A percentile compares a stretch with the other conserved stretches of the same genome.
These are phyloP conservation scores for Mechanitis messenoides DNA, from an alignment of 2,888 invertebrate species.

Conservation along the genomic window DNA sequence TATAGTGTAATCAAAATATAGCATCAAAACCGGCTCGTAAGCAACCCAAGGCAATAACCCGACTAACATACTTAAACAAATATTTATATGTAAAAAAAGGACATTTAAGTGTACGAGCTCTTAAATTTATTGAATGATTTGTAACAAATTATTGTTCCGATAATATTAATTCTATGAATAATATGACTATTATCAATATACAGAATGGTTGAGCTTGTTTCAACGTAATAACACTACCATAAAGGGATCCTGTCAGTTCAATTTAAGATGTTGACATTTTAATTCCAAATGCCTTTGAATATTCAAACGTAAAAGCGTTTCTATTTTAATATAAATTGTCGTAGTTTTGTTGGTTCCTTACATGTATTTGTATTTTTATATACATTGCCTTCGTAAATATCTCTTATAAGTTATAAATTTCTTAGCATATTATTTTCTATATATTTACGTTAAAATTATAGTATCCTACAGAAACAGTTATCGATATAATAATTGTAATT, in stretches of 20 bases:
- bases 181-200: constrained; percentile 9
- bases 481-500: too few relatives aligned
- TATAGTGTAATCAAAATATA: constrained; percentile 18
- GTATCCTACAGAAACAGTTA: too few relatives aligned
- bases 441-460: too few relatives aligned
- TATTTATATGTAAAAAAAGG: neutral
- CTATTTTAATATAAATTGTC: neutral
- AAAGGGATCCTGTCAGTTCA: constrained; percentile 26
- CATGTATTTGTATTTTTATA: neutral
- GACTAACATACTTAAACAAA: constrained; percentile 9
- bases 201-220: constrained; percentile 14
- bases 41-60: constrained; percentile 15
- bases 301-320: constrained; percentile 9
- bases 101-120: neutral
- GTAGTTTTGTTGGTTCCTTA: neutral
- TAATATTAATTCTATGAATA: neutral
- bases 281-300: constrained; percentile 27
- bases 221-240: constrained; percentile 13
- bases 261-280: constrained; percentile 30
- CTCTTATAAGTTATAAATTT: too few relatives aligned
- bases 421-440: too few relatives aligned
- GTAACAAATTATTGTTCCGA: too few relatives aligned
- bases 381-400: too few relatives aligned
- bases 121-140: too few relatives aligned
- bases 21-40: constrained; percentile 15